Evolutionary conservation across 2,797 vertebrate genomes (phyloP), one percentile per base, ranked within the genome.

Genomic region (Rallus crepitans): DNA sequence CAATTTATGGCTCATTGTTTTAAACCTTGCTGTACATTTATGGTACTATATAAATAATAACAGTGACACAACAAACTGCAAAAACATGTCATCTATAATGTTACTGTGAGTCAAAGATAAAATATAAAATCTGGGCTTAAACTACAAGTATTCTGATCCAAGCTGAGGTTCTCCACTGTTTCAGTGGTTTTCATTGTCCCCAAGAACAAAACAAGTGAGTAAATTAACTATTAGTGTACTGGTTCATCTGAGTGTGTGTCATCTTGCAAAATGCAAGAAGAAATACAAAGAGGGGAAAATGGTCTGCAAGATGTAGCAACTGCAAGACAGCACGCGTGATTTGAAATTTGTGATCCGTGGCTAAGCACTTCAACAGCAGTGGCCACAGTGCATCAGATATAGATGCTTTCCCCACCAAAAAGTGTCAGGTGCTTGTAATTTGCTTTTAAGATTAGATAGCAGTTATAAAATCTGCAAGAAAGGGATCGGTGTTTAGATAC

Each of bases 121-220:
- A 94, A 86, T 47, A 86, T 21, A 94, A 89, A 91, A 92, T 68
- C 55, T 88, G 79, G 71, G 42, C 52, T 92, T 86, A 73, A 95
- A 37, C 24, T 65, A 45, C 10, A 42, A 45, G 4, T 69, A 63
- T 79, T 92, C 59, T 59, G 9, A 83, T 92, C 72, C 79, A 92
- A 86, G 82, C 1, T 52, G 64, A 79, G 42, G 39, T 59, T 87
- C 72, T 83, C 16, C 25, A 19, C 30, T 83, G 12, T 60, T 96
- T 73, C 59, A 40, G 50, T 63, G 50, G 17, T 76, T 93, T 94
- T 69, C n/a, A 45, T 59, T 95, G 79, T 78, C 50, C 15, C 6
- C 50, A 68, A 21, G 50, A n/a, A 69, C 40, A 75, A 88, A 91
- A 77, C 28, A 85, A 96, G 80, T 4, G 8, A 10, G 18, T 30